Conservation (phyloP, 2,113 vertebrate genomes). For the Xiphophorus maculatus region DNA sequence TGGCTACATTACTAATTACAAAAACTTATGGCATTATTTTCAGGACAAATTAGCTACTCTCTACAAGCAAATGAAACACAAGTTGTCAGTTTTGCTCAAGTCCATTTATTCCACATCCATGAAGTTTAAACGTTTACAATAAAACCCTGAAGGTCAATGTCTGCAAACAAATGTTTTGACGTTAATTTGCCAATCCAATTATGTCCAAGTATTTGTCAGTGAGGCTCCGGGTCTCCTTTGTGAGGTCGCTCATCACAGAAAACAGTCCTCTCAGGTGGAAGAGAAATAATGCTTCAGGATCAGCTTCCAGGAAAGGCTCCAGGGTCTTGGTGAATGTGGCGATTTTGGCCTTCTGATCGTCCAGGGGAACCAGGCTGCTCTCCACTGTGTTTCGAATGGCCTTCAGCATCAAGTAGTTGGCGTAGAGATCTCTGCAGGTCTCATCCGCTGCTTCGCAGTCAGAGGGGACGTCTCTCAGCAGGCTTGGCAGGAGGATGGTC, state of each 20-base stretch:
- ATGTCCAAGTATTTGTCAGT: conserved; percentile 87
- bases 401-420: conserved; percentile 85
- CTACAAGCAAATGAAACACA: neutral
- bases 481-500: conserved; percentile 90
- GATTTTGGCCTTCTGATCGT: conserved; percentile 50
- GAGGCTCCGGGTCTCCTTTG: conserved; percentile 81
- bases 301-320: conserved; percentile 44
- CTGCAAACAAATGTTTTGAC: neutral
- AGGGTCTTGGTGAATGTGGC: rapidly evolving
- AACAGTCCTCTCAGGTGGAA: conserved; percentile 87
- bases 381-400: conserved; percentile 83
- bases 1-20: neutral
- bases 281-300: conserved; percentile 80
- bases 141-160: conserved; percentile 4
- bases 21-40: neutral
- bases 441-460: neutral
- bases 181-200: conserved; percentile 73
- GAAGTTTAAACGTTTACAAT: neutral
- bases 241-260: conserved; percentile 83
- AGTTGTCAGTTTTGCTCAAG: conserved; percentile 1
- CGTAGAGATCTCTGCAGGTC: conserved; percentile 74
- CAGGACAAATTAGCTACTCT: neutral
- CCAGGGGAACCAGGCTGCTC: conserved; percentile 72
- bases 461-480: conserved; percentile 83
- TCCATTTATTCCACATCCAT: conserved; percentile 41